Evolutionary conservation across 1,140 invertebrate species (phyloP), one percentile per base, ranked within the genome.

Genomic region (Cydia fagiglandana): DNA sequence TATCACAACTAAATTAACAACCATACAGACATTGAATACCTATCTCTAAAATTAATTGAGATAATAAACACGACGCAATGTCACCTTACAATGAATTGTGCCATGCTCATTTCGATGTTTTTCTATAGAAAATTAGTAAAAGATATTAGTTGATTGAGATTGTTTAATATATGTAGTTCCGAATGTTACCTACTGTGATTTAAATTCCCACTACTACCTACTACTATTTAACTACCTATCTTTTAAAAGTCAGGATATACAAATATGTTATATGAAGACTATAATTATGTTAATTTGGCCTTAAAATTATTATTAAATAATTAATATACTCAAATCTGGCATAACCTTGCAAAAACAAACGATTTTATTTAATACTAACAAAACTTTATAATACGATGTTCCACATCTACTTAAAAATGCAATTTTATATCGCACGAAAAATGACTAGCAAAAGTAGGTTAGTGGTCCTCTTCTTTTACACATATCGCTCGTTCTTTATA

Each of bases 371-470:
- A 5, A 53, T 53, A 53, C 50, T 17, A 12, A n/a, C 9, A 53
- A 17, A 53, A 61, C 4, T 61, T n/a, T 61, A 20, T 17, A 17
- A 20, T 9, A 30, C 28, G 3, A 28, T 28, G 17, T 12, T 34
- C n/a, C n/a, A 4, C 64, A 30, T 34, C 28, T 70, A 45, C 66
- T 13, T 34, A 45, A 38, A 38, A 38, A 38, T 41, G 66, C 34
- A 41, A 17, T 70, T 70, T 70, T 41, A 38, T 70, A 38, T 70
- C 2, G n/a, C n/a, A 61, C 10, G 20, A 24, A 61, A 17, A 24
- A 61, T 61, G 56, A 24, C n/a, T 41, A 15, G 34, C n/a, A 38
- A 24, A 70, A 70, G 66, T 70, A 41, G 66, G 66, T 70, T 70
- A 70, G 66, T 20, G 34, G n/a, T 45, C 41, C 38, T 17, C 7